phyloP scores from a whole-genome alignment of 2,113 vertebrate species.

The Uria aalge region DNA sequence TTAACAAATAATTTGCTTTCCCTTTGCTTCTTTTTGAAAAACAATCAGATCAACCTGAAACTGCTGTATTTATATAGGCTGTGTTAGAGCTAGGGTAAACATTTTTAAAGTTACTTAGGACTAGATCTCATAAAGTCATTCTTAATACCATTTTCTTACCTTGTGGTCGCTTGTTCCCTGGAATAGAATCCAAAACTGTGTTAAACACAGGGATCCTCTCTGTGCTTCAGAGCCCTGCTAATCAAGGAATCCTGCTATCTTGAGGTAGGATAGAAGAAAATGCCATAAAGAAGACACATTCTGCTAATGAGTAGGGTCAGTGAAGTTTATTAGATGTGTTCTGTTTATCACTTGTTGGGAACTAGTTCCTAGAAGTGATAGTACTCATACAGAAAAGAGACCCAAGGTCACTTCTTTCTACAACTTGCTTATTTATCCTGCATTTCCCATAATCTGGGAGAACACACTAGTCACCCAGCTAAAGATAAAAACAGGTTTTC shows the following conservation, averaged over 20 bases:
- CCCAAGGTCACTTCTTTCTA: not conserved
- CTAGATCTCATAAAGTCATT: not conserved
- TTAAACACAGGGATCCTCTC: not conserved
- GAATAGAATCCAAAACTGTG: not conserved
- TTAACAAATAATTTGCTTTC: not conserved
- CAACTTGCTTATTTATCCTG: not conserved
- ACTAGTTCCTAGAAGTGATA: not conserved
- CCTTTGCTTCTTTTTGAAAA: not conserved
- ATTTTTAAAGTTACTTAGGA: not conserved
- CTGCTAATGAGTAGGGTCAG: not conserved
- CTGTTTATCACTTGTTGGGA: not conserved
- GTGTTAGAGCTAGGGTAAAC: not conserved
- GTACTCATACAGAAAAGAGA: not conserved
- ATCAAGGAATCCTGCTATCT: not conserved
- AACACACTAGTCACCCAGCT: not conserved
- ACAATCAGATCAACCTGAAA: not conserved
- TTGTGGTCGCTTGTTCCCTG: not conserved
- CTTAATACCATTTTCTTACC: not conserved
- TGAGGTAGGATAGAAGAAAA: not conserved
- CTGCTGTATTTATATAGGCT: not conserved
- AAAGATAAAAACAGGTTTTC: not conserved
- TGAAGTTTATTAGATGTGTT: not conserved
- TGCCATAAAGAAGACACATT: rapidly evolving
- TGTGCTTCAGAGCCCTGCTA: not conserved
- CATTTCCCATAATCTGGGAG: not conserved